phyloP scores from a whole-genome alignment of 1,140 invertebrate species.

The Anoplophora glabripennis region DNA sequence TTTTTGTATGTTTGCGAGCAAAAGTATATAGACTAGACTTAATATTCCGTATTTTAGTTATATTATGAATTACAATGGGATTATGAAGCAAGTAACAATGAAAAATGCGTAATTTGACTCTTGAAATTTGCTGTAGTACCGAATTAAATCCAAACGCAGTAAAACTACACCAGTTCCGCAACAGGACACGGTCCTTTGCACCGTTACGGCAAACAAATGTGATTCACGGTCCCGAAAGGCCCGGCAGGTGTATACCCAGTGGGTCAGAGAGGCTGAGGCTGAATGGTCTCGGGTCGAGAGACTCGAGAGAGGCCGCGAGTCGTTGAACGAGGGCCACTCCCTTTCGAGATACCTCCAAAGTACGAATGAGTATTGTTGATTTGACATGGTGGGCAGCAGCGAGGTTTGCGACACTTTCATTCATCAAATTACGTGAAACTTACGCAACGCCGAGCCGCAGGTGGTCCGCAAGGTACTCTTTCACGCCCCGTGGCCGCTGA shows the following conservation, averaged over 20 bases:
- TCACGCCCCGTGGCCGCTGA: no score
- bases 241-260: slow-evolving; percentile 3
- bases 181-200: neutral
- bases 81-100: no score
- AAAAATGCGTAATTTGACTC: no score
- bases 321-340: slow-evolving; percentile 13
- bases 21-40: no score
- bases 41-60: no score
- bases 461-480: neutral
- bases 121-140: no score
- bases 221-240: neutral
- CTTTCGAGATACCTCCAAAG: slow-evolving; percentile 9
- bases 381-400: slow-evolving; percentile 10
- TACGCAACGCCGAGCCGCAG: neutral
- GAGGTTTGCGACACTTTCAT: slow-evolving; percentile 11
- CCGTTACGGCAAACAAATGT: slow-evolving; percentile 4
- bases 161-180: no score
- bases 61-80: no score
- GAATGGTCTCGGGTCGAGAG: neutral
- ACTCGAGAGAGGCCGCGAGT: no score
- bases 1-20: no score
- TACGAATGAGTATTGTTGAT: slow-evolving; percentile 4
- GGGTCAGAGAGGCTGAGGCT: neutral
- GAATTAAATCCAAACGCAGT: no score
- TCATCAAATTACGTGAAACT: neutral